Percentiles rank a stretch among this genome's conserved stretches.
phyloP scores from a whole-genome alignment of 1,140 invertebrate genomes.

The Pseudoatta argentina region DNA sequence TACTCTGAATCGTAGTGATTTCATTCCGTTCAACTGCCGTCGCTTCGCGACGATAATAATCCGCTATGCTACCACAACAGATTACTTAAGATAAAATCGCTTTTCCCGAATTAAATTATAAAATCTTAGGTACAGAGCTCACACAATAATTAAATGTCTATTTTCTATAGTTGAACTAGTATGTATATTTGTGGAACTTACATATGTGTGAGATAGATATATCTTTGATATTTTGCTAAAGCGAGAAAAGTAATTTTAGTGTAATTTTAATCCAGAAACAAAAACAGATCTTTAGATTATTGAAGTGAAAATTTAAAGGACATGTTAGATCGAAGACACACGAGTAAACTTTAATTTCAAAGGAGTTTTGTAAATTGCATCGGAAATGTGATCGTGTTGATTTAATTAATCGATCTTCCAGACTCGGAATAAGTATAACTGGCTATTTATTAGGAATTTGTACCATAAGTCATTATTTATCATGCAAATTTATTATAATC shows the following conservation, averaged over 20 bases:
- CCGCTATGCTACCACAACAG: background rate
- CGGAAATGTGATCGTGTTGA: background rate
- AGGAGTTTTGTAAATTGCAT: background rate
- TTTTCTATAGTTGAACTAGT: too few relatives aligned
- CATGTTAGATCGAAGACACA: background rate
- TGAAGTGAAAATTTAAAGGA: background rate
- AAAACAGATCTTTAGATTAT: too few relatives aligned
- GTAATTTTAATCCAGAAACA: too few relatives aligned
- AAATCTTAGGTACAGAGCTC: background rate
- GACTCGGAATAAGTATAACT: background rate
- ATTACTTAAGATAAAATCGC: background rate
- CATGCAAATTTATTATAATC: background rate
- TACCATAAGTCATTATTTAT: background rate
- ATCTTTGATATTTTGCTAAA: too few relatives aligned
- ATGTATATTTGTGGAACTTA: too few relatives aligned
- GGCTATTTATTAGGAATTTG: background rate
- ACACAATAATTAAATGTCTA: background rate
- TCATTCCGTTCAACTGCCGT: background rate
- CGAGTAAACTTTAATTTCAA: background rate
- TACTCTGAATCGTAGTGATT: constrained; percentile 43
- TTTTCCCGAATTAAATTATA: background rate
- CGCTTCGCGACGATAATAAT: constrained; percentile 17
- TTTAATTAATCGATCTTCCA: background rate
- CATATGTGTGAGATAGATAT: too few relatives aligned
- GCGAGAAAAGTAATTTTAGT: too few relatives aligned